Base-by-base conservation (phyloP, 2,113 vertebrate species). In the Nesogale talazaci region DNA sequence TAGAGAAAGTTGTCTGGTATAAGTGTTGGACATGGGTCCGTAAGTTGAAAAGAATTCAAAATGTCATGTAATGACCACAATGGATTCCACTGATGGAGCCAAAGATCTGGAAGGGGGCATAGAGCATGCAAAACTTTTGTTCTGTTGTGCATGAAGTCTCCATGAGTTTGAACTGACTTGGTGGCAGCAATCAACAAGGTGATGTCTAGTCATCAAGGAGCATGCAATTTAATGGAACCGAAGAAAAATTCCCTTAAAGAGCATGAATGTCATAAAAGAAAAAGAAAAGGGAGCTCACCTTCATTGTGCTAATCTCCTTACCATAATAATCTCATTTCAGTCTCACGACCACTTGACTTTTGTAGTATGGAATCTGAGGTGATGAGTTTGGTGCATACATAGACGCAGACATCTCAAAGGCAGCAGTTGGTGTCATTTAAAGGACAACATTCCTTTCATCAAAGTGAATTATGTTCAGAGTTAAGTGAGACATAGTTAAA, bases 321-420 rank as follows among this genome's bases (percentile, higher is more conserved):
- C 46, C 46, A 12, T 92, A 56, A 90, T 86, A 40, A 52, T 79
- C 11, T 94, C 46, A 69, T 92, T 74, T 27, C 82, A 4, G 74
- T 9, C 56, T 82, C 17, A 65, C 40, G 88, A 23, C 25, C 23
- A 67, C 59, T 29, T 83, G 78, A 27, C 2, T 91, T 92, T 83
- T n/a, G 57, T 83, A 57, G 3, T 56, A 69, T 88, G 76, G 40
- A 88, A 59, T 91, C 38, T 75, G 38, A 31, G 29, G 1, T 52
- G 65, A n/a, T 61, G 14, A 89, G n/a, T n/a, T n/a, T n/a, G n/a
- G n/a, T n/a, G n/a, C n/a, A n/a, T n/a, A n/a, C n/a, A n/a, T n/a
- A n/a, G 74, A 89, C 46, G 46, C 46, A 6, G 36, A 78, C 17
- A 25, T 38, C 27, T 75, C 63, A 81, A 85, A 36, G 56, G 16